phyloP scores from a whole-genome alignment of 2,888 invertebrate species.

The Chouioia cunea region DNA sequence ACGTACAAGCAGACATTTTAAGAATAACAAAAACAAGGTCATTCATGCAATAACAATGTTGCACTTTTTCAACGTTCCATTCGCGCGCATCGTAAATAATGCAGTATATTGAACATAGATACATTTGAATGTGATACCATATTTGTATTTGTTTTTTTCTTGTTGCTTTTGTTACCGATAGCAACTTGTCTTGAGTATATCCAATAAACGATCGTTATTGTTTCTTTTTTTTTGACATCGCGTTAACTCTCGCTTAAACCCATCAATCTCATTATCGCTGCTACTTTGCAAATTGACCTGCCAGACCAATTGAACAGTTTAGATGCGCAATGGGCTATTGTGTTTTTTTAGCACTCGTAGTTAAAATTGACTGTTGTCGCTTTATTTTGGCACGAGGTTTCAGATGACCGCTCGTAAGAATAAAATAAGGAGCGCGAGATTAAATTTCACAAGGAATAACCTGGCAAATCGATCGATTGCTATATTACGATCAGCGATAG shows the following conservation, averaged over 20 bases:
- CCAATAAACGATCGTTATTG: too few species aligned
- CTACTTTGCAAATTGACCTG: constrained; percentile 25
- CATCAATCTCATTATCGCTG: constrained; percentile 36
- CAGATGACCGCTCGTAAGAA: too few species aligned
- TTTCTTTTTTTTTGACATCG: too few species aligned
- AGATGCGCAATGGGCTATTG: background rate
- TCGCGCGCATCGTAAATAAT: constrained; percentile 38
- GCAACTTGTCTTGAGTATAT: too few species aligned
- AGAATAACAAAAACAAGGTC: constrained; percentile 34
- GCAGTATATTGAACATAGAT: constrained; percentile 30
- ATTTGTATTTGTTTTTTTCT: constrained; percentile 6
- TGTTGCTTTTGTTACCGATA: background rate
- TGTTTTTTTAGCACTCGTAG: too few species aligned
- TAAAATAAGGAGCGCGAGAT: too few species aligned
- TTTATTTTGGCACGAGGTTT: too few species aligned
- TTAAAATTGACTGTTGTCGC: too few species aligned
- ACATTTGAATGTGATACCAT: background rate
- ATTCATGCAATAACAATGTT: constrained; percentile 21
- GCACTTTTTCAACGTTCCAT: constrained; percentile 25
- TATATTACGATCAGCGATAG: constrained; percentile 20
- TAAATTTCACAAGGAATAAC: too few species aligned
- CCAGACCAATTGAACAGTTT: constrained; percentile 34
- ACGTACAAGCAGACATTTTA: too few species aligned
- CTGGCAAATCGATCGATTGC: too few species aligned
- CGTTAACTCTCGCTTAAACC: background rate